Conservation (phyloP, 1,140 invertebrate species). For the Uloborus diversus region DNA sequence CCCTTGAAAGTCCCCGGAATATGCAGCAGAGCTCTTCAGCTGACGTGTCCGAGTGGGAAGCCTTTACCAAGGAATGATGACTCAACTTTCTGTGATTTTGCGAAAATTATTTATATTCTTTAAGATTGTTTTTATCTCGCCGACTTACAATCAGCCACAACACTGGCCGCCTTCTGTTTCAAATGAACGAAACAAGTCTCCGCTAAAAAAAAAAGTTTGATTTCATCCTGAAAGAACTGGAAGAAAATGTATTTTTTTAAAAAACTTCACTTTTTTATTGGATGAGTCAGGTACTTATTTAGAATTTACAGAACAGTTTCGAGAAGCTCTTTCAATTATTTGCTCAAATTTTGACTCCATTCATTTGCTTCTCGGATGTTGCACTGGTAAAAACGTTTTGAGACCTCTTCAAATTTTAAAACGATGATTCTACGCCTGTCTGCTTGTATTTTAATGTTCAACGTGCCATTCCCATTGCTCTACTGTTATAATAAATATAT, state of each 20-base stretch:
- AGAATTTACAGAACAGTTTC: not conserved
- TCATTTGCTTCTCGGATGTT: not conserved
- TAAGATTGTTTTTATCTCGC: slow-evolving; percentile 26
- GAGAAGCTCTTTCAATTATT: not conserved
- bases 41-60: slow-evolving; percentile 42
- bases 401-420: not conserved
- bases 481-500: slow-evolving; percentile 35
- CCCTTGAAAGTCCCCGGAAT: not conserved
- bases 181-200: not conserved
- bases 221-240: not conserved
- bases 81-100: not conserved
- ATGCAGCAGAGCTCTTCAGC: slow-evolving; percentile 36
- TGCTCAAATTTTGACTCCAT: slow-evolving; percentile 17
- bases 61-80: slow-evolving; percentile 41
- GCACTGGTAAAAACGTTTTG: slow-evolving; percentile 8
- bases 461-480: slow-evolving; percentile 2
- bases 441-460: slow-evolving; percentile 21
- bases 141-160: slow-evolving; percentile 20
- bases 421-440: not conserved
- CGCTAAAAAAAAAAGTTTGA: not conserved
- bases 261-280: slow-evolving; percentile 25
- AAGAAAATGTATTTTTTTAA: slow-evolving; percentile 26
- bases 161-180: slow-evolving; percentile 2
- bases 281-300: not conserved
- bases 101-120: slow-evolving; percentile 10